phyloP scores from a whole-genome alignment of 2,797 vertebrate genomes.

The Schizothorax lantsangensis region DNA sequence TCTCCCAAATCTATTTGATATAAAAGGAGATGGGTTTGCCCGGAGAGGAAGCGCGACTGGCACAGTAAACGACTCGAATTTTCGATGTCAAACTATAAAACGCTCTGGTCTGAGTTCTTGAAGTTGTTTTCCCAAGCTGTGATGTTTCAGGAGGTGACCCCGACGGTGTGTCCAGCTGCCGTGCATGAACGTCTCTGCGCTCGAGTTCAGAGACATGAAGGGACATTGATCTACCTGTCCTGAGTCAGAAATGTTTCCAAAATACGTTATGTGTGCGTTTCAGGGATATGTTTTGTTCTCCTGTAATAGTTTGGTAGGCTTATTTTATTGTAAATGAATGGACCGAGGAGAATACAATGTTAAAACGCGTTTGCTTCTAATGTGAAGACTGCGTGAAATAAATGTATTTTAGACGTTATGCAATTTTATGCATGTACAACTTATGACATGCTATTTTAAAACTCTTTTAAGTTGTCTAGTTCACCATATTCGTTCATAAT shows the following conservation, averaged over 20 bases:
- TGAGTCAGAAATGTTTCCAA: background rate
- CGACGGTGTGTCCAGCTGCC: constrained; percentile 4
- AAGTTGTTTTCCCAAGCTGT: background rate
- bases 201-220: background rate
- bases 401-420: background rate
- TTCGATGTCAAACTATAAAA: background rate
- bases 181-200: constrained; percentile 4
- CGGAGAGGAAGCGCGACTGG: constrained; percentile 57
- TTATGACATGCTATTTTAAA: background rate
- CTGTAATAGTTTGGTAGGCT: too few relatives aligned
- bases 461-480: background rate
- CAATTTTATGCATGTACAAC: background rate
- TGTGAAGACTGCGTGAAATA: background rate
- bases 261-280: background rate
- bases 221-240: constrained; percentile 19
- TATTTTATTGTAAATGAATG: background rate
- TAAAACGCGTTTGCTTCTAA: background rate
- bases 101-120: background rate
- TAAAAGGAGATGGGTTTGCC: constrained; percentile 71
- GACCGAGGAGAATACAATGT: background rate
- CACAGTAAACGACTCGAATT: background rate
- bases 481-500: too few relatives aligned
- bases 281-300: too few relatives aligned
- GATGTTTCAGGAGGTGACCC: background rate
- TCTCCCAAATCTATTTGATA: constrained; percentile 86